phyloP scores from a whole-genome alignment of 2,888 invertebrate species.

The Pimpla rufipes region DNA sequence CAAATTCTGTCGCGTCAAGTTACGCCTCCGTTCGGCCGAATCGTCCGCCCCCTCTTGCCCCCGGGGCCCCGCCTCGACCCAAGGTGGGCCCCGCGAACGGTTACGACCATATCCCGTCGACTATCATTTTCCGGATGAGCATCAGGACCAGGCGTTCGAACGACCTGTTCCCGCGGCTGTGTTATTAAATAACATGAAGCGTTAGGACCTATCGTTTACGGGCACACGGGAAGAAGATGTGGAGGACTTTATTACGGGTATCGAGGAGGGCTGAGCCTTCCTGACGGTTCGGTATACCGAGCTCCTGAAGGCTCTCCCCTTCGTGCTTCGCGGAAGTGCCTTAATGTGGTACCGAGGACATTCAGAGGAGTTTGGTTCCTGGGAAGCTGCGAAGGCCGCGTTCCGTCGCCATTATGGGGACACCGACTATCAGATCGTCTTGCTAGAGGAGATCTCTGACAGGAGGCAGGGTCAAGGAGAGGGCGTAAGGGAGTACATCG shows the following conservation, averaged over 20 bases:
- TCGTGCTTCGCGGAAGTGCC: conserved; percentile 1
- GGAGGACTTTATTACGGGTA: conserved; percentile 23
- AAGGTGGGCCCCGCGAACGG: neutral
- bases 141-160: neutral
- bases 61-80: neutral
- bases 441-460: conserved; percentile 24
- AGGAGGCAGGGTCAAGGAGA: conserved; percentile 24
- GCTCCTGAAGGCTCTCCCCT: conserved; percentile 31
- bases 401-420: conserved; percentile 28
- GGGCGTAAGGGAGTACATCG: conserved; percentile 11
- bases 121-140: conserved; percentile 12
- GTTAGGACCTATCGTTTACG: conserved; percentile 20
- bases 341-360: conserved; percentile 40
- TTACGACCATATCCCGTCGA: neutral
- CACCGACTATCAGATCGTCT: conserved; percentile 37
- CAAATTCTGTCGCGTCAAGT: neutral
- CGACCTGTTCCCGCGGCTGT: conserved; percentile 4
- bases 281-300: neutral
- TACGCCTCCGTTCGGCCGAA: neutral
- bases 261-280: conserved; percentile 42
- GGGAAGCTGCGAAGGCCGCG: conserved; percentile 9
- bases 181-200: conserved; percentile 34
- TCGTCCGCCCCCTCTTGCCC: neutral
- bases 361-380: neutral
- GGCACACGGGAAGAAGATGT: conserved; percentile 24